Evolutionary conservation across 2,113 vertebrate genomes (phyloP).

Genomic region (Centropus bengalensis): DNA sequence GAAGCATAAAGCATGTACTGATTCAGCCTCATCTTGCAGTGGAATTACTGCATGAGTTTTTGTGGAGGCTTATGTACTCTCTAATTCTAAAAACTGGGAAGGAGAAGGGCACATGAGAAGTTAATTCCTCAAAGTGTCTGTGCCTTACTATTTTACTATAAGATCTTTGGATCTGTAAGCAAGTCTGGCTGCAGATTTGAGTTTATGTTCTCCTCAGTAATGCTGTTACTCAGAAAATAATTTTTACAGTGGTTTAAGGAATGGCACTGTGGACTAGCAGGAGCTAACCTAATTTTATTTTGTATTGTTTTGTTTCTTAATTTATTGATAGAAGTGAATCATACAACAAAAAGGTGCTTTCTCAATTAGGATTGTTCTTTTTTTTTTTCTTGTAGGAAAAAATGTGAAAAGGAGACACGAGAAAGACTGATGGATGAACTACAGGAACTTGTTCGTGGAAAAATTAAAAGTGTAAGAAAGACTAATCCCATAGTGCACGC

Average conservation of each 20-base stretch:
- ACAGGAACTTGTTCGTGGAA: slow-evolving; percentile 86
- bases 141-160: neutral
- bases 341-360: neutral
- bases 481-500: neutral
- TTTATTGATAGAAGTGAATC: neutral
- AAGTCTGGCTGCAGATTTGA: neutral
- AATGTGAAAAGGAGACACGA: slow-evolving; percentile 84
- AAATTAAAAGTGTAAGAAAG: slow-evolving; percentile 87
- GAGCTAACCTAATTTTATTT: neutral
- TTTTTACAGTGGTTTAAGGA: neutral
- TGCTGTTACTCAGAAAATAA: neutral
- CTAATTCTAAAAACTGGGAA: neutral
- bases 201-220: neutral
- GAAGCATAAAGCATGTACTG: neutral
- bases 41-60: neutral
- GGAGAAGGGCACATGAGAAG: neutral
- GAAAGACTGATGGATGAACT: slow-evolving; percentile 86
- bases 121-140: neutral
- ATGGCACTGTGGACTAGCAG: neutral
- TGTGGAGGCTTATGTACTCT: neutral
- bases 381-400: slow-evolving; percentile 80
- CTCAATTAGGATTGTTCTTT: neutral
- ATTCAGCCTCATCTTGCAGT: neutral
- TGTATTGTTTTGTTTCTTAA: neutral
- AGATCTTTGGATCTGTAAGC: neutral